These are phyloP conservation scores for Fregata magnificens DNA, from an alignment of 2,113 vertebrate species.

Conservation along the genomic window DNA sequence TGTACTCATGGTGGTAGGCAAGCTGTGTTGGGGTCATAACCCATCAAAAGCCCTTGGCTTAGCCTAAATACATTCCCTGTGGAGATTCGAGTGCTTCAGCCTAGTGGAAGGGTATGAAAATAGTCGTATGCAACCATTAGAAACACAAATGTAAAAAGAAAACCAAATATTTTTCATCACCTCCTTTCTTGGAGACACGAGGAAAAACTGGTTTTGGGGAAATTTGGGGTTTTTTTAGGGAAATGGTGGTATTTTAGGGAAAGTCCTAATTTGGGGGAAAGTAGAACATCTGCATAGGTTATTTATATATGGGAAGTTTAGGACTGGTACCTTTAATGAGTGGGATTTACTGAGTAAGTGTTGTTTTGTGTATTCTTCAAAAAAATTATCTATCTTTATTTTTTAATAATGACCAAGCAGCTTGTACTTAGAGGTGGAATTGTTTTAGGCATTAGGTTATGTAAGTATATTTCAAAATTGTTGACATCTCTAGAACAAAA, in stretches of 20 bases:
- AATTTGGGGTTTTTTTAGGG: not conserved
- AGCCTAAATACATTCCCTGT: rapidly evolving
- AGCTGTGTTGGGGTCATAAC: not conserved
- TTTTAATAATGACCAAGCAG: not conserved
- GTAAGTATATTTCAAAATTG: not conserved
- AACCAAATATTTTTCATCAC: not conserved
- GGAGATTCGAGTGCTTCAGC: not conserved
- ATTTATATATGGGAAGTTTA: not conserved
- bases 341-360: not conserved
- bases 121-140: rapidly evolving
- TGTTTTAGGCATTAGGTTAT: no score
- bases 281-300: not conserved
- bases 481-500: not conserved
- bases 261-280: not conserved
- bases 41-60: not conserved
- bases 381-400: not conserved
- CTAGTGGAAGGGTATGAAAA: not conserved
- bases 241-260: not conserved
- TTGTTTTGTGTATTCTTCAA: not conserved
- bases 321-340: no score
- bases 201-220: not conserved
- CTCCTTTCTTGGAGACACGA: not conserved
- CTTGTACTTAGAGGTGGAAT: not conserved
- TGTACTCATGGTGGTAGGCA: not conserved
- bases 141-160: not conserved